These are phyloP conservation scores for Amazona ochrocephala DNA, from an alignment of 2,797 vertebrate species.

Conservation along the genomic window DNA sequence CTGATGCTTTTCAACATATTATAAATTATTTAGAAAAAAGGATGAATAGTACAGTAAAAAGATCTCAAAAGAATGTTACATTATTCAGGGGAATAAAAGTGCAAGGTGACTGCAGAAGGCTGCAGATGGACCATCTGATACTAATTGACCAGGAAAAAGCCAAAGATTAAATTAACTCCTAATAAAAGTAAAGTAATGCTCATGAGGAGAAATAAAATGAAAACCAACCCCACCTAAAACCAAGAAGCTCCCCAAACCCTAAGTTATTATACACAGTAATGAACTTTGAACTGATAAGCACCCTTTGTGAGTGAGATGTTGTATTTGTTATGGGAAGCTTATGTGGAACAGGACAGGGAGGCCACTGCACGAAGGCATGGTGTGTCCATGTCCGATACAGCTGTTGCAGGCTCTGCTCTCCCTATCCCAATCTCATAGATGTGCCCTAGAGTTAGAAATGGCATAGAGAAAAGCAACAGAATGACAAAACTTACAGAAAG, in stretches of 20 bases:
- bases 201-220: not conserved
- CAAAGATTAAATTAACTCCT: not conserved
- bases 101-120: not conserved
- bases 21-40: slow-evolving; percentile 16
- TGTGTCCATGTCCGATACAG: fast-evolving
- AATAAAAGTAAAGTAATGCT: not conserved
- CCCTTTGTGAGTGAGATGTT: not conserved
- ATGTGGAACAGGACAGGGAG: not conserved
- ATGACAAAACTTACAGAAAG: not conserved
- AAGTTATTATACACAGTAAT: not conserved
- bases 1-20: not conserved
- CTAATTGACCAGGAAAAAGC: not conserved
- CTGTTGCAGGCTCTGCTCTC: not conserved
- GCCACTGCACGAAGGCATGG: not conserved
- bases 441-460: not conserved
- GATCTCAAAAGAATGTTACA: not conserved
- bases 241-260: not conserved
- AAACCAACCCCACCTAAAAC: not conserved
- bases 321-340: not conserved
- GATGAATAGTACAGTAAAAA: not conserved
- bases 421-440: not conserved
- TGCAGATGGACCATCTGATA: not conserved
- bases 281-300: not conserved
- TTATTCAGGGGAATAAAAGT: not conserved
- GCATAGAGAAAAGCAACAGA: not conserved